Conservation (phyloP, 2,797 vertebrate species). For the Lindbergichthys nudifrons region DNA sequence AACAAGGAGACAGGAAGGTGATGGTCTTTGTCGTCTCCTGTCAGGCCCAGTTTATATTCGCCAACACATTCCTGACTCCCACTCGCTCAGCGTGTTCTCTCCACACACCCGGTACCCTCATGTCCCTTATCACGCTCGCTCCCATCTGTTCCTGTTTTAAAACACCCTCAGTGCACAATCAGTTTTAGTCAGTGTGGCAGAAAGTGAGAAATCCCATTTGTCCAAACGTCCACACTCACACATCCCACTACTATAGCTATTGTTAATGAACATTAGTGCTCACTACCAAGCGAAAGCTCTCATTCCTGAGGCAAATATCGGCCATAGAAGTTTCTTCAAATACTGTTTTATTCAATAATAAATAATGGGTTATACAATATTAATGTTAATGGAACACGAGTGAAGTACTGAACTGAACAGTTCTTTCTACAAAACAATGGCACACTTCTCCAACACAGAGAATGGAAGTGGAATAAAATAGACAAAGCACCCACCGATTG, state of each 20-base stretch:
- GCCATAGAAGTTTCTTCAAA: constrained; percentile 37
- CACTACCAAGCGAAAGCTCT: constrained; percentile 21
- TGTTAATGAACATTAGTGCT: constrained; percentile 51
- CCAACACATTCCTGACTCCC: constrained; percentile 42
- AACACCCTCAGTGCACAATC: constrained; percentile 67
- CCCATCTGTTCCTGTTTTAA: constrained; percentile 75
- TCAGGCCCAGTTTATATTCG: constrained; percentile 40
- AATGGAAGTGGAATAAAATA: not conserved
- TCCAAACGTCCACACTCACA: constrained; percentile 53
- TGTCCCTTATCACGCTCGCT: constrained; percentile 65
- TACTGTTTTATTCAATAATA: constrained; percentile 31
- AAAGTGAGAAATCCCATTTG: constrained; percentile 63
- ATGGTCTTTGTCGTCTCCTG: constrained; percentile 67
- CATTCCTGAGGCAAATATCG: constrained; percentile 30
- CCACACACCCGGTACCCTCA: constrained; percentile 58
- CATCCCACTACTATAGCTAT: constrained; percentile 25
- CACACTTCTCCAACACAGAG: not conserved
- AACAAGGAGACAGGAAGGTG: constrained; percentile 56
- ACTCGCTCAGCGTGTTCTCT: constrained; percentile 57
- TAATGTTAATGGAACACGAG: constrained; percentile 28
- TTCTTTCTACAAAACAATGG: constrained; percentile 6
- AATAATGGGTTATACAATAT: constrained; percentile 20
- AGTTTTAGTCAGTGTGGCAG: constrained; percentile 65
- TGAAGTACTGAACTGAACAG: not conserved
- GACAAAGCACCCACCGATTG: not conserved